Percentiles rank a stretch among this genome's conserved stretches.
Conservation (phyloP, 2,797 vertebrate species). For the Rhinoraja longicauda region DNA sequence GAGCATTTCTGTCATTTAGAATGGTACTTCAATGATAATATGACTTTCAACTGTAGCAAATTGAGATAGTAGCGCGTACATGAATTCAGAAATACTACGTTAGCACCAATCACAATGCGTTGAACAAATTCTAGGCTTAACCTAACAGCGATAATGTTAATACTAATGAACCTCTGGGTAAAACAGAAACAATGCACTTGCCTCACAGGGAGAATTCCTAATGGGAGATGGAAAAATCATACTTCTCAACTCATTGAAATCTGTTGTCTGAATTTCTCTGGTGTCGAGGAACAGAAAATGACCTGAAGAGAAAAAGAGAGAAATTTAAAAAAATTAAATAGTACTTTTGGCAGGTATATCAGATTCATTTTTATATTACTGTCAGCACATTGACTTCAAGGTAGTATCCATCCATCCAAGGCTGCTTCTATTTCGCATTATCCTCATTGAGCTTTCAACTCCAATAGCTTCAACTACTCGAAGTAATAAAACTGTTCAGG, state of each 20-base stretch:
- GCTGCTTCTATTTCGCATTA: neutral
- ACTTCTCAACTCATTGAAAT: slow-evolving; percentile 66
- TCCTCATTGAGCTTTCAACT: neutral
- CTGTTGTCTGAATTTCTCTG: slow-evolving; percentile 56
- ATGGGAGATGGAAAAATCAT: slow-evolving; percentile 77
- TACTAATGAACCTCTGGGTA: neutral
- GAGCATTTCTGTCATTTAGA: neutral
- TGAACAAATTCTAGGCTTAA: too few relatives aligned
- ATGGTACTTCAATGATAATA: too few relatives aligned
- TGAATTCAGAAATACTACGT: too few relatives aligned
- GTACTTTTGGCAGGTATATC: too few relatives aligned
- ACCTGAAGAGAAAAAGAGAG: slow-evolving; percentile 53
- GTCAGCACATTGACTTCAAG: neutral
- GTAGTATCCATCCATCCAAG: neutral
- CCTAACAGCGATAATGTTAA: neutral
- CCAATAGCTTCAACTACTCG: neutral
- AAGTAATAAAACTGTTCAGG: neutral
- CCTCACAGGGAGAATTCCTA: slow-evolving; percentile 84
- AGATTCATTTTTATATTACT: neutral
- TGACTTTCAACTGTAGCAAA: too few relatives aligned
- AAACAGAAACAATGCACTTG: slow-evolving; percentile 53
- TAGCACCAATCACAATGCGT: too few relatives aligned
- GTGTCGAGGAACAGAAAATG: slow-evolving; percentile 69
- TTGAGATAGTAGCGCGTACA: too few relatives aligned
- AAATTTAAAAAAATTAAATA: neutral